Conservation (phyloP, 2,888 invertebrate genomes). For the Chloroclystis v-ata region DNA sequence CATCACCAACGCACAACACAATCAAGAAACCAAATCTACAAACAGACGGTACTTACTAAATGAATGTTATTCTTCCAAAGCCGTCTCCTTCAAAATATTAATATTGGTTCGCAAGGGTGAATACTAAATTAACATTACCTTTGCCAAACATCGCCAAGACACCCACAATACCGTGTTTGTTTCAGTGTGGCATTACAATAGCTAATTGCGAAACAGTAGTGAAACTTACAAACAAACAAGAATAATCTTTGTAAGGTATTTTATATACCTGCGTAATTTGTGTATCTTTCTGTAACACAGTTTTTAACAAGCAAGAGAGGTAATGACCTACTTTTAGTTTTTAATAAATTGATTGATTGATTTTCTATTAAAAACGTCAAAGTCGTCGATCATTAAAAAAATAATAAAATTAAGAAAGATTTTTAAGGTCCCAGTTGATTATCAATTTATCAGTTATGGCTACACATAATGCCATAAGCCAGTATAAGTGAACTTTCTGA, state of each 20-base stretch:
- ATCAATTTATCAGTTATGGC: too few relatives aligned
- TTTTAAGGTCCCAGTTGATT: too few relatives aligned
- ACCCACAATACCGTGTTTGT: conserved; percentile 75
- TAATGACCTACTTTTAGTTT: too few relatives aligned
- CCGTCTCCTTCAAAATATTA: conserved; percentile 60
- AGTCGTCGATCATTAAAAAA: too few relatives aligned
- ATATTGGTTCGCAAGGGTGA: conserved; percentile 69
- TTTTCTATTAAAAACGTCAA: too few relatives aligned
- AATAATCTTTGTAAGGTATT: background rate
- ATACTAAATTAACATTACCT: conserved; percentile 78
- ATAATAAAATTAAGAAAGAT: too few relatives aligned
- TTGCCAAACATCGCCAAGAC: conserved; percentile 70
- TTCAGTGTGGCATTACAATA: conserved; percentile 54
- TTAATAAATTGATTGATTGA: too few relatives aligned
- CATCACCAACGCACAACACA: conserved; percentile 1
- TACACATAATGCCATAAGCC: too few relatives aligned
- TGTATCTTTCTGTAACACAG: too few relatives aligned
- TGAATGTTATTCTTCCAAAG: conserved; percentile 46
- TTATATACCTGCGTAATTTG: too few relatives aligned
- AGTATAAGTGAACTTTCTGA: background rate
- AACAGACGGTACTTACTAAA: conserved; percentile 31
- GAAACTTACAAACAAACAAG: background rate
- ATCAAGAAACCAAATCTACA: conserved; percentile 18
- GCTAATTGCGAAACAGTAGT: conserved; percentile 8
- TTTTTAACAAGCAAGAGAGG: too few relatives aligned